Evolutionary conservation across 2,113 vertebrate species (phyloP).

Genomic region (Sylvilagus bachmani): DNA sequence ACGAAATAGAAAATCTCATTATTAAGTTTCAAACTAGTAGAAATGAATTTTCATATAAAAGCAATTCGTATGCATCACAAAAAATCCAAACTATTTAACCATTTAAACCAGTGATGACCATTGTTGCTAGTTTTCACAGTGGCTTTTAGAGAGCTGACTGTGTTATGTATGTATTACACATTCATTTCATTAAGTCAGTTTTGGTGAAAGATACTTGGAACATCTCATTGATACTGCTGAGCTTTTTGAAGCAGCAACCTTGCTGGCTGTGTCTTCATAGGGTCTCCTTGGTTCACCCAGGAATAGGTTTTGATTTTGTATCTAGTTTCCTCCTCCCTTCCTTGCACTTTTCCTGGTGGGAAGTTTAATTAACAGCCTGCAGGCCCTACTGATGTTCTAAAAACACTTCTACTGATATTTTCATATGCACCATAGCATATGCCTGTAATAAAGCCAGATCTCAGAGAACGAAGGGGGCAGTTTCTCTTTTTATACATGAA

Average conservation of each 20-base stretch:
- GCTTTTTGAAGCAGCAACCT: not conserved
- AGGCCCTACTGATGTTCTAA: slow-evolving; percentile 9
- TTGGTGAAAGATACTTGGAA: not conserved
- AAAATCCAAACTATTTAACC: slow-evolving; percentile 17
- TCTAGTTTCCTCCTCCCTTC: not conserved
- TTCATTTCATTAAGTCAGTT: slow-evolving; percentile 28
- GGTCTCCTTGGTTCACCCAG: not conserved
- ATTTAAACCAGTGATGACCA: not conserved
- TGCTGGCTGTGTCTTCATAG: not conserved
- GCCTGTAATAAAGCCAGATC: slow-evolving; percentile 50
- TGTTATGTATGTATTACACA: not conserved
- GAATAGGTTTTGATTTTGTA: slow-evolving; percentile 56
- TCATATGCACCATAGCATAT: not conserved
- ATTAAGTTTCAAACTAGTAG: slow-evolving; percentile 43
- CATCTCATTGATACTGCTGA: not conserved
- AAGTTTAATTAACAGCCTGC: slow-evolving; percentile 47
- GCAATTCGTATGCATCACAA: not conserved
- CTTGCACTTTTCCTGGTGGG: slow-evolving; percentile 46
- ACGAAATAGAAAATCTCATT: not conserved
- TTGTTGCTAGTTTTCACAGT: not conserved
- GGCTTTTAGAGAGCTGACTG: not conserved
- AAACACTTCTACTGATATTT: slow-evolving; percentile 31
- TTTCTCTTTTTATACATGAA: slow-evolving; percentile 17
- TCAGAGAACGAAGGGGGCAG: not conserved
- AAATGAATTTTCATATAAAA: slow-evolving; percentile 51